A percentile compares a stretch with the other conserved stretches of the same genome.
Evolutionary conservation across 2,888 invertebrate genomes (phyloP).

Genomic region (Bugulina stolonifera): DNA sequence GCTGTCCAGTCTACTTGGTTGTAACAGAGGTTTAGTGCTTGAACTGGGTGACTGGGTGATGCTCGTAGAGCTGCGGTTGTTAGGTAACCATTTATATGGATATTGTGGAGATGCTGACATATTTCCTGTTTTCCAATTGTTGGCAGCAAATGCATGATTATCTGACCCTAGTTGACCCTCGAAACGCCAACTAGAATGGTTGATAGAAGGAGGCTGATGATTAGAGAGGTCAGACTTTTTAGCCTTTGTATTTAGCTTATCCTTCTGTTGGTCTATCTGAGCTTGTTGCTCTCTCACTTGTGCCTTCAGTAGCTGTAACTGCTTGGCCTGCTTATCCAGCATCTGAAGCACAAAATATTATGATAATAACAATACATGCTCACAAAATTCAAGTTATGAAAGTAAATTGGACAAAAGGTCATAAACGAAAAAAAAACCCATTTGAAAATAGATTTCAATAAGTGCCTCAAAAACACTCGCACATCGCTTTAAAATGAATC

Average conservation of each 20-base stretch:
- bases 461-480: too few species aligned
- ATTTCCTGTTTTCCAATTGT: too few species aligned
- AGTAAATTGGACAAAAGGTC: too few species aligned
- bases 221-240: background rate
- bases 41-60: background rate
- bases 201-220: background rate
- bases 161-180: background rate
- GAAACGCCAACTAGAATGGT: background rate
- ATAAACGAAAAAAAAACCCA: too few species aligned
- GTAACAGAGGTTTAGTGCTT: background rate
- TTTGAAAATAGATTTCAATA: too few species aligned
- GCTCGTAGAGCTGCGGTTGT: background rate
- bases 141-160: too few species aligned
- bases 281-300: background rate
- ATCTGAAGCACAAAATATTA: too few species aligned
- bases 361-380: too few species aligned
- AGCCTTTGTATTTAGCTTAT: background rate
- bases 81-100: background rate
- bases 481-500: too few species aligned
- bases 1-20: slow-evolving; percentile 20
- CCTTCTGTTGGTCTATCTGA: background rate
- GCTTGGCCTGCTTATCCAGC: background rate
- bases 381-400: too few species aligned
- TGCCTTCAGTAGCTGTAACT: background rate
- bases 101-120: slow-evolving; percentile 13